Base-by-base conservation (phyloP, 1,140 invertebrate genomes). In the Mercenaria mercenaria region DNA sequence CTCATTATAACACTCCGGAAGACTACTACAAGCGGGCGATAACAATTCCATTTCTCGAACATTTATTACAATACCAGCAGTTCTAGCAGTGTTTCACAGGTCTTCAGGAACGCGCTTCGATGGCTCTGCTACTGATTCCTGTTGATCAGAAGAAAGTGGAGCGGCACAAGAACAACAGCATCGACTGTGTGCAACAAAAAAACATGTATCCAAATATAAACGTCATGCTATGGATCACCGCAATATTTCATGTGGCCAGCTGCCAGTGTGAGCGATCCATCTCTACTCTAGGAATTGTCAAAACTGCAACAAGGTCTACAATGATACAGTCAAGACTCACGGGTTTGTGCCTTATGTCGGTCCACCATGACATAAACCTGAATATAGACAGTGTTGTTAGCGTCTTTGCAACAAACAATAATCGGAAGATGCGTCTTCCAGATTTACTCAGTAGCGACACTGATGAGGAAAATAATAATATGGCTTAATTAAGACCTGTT, bases 1-100 rank as follows among this genome's bases (percentile, higher is more conserved):
- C 50, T 6, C 1, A 67, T 32, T 52, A 13, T 10, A 56, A 52
- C 26, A 56, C 47, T 13, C 26, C 77, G 10, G 59, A 84, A 47
- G 41, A 64, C 23, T 69, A 26, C 61, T 84, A 41, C n/a, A 69
- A 47, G 43, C 26, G 81, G 43, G 39, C 37, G n/a, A 32, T 84
- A 50, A 67, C 61, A n/a, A 20, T 84, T 39, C 59, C 59, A 29
- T 84, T 84, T 29, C 11, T 84, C 37, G 81, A 84, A 39, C 37
- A 37, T 47, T 34, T 84, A 18, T n/a, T 69, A 18, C 61, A 67
- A 52, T 37, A 84, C n/a, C 61, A 41, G 39, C 59, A 84, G 32
- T 20, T 84, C 11, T 29, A 43, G 3, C 34, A 67, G 15, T 15
- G 43, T 47, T 47, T 47, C 41, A 69, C 50, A n/a, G 20, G 20